Evolutionary conservation across 2,113 vertebrate species (phyloP).

Genomic region (Naja naja): DNA sequence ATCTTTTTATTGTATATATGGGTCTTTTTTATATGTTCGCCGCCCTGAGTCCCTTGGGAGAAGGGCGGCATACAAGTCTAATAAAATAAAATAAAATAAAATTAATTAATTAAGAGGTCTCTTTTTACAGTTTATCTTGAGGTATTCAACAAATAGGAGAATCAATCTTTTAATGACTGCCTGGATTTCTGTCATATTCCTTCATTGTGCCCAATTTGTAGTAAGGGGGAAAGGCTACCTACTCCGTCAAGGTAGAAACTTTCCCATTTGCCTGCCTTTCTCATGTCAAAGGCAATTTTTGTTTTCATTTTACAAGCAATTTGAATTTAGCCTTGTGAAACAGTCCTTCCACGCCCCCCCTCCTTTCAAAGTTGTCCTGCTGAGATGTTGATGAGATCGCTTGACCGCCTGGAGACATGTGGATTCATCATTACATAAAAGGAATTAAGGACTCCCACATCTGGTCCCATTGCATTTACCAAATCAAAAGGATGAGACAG

Average conservation of each 20-base stretch:
- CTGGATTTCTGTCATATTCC: not conserved
- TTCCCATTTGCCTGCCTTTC: not conserved
- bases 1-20: no score
- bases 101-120: not conserved
- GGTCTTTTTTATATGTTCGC: no score
- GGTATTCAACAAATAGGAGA: not conserved
- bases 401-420: not conserved
- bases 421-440: slow-evolving; percentile 1
- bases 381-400: not conserved
- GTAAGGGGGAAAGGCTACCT: not conserved
- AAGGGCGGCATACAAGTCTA: no score
- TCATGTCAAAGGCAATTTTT: slow-evolving; percentile 34
- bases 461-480: not conserved
- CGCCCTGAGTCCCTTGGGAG: no score
- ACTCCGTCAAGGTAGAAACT: not conserved
- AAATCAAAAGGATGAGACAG: not conserved
- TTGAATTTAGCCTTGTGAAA: slow-evolving; percentile 24
- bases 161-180: not conserved
- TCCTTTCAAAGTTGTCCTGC: not conserved
- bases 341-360: accelerated
- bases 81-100: no score
- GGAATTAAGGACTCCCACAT: not conserved
- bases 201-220: not conserved
- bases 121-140: not conserved
- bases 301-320: slow-evolving; percentile 49